Base-by-base conservation (phyloP, 2,888 invertebrate genomes). In the Seira ritae region DNA sequence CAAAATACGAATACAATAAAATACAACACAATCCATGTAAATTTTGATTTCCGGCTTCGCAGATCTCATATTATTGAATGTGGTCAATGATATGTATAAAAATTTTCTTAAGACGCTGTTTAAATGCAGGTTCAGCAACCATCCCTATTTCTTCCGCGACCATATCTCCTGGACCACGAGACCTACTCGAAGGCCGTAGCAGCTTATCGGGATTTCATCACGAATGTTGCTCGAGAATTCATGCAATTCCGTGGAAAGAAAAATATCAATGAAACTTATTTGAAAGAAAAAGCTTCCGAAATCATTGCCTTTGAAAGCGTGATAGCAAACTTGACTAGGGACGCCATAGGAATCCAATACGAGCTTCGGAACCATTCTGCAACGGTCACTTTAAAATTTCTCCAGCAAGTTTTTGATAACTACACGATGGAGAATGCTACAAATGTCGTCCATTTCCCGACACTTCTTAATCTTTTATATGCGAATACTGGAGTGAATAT, bases 101-200 rank as follows among this genome's bases (percentile, higher is more conserved):
- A 42, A 42, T 42, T 42, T 42, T 4, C 12, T 42, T 42, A 8
- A 4, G 42, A 42, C 42, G 42, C 42, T 12, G 4, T 42, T 42
- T 42, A 42, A 42, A 90, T 90, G 84, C 93, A 97, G 92, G 94
- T 98, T 89, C 97, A 98, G 91, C 97, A 98, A 91, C 96, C 97
- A 0, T 94, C 94, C 71, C 92, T 97, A 89, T 95, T 94, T 90
- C 91, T 98, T 94, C 92, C 94, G 93, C 90, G 91, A 88, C 91
- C 91, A 82, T 93, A 93, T 86, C 93, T 92, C 89, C 90, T 92
- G 8, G 94, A 94, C 90, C 93, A 92, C 37, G 90, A 90, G 22
- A 89, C 92, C 91, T 69, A 95, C 95, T 90, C 92, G 91, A 89
- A 93, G 92, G 70, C 96, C 95, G 91, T 95, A 55, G 92, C 93